Base-by-base conservation (phyloP, 2,888 invertebrate species). In the Heliconius sara region DNA sequence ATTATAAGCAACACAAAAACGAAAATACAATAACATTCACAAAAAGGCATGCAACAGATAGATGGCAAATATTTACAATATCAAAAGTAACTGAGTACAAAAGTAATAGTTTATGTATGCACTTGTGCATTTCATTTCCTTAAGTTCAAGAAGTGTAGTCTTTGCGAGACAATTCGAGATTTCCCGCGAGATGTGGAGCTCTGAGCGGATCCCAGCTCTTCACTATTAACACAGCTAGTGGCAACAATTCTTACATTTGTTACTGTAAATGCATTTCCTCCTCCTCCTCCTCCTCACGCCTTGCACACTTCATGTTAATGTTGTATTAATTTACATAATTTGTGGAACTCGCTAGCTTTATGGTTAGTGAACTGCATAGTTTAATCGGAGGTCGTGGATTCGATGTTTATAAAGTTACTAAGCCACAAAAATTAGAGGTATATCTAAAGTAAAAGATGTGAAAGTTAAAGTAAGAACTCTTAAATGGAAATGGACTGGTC, bases 111-210 rank as follows among this genome's bases (percentile, higher is more conserved):
- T 67, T 78, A 67, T 57, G 27, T 78, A 73, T 39, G 34, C 72
- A 76, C 60, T 78, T 78, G 71, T 65, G 79, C 52, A 74, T 70
- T 65, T 74, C 79, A 79, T 77, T 79, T 79, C 76, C 67, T 72
- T 68, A 67, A 76, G 68, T 77, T 77, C 76, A 74, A 79, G 73
- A 63, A 76, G 68, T 81, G 73, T 67, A 79, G 76, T 74, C 72
- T 77, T 63, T 52, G 71, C 60, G 76, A 82, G 81, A 83, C 81
- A 79, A 75, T 78, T 73, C 78, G 63, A 76, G 80, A 83, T 82
- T 81, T 83, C 79, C 83, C 83, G 25, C 34, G 81, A 72, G 80
- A 81, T 73, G 67, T 43, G 27, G 65, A 16, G 60, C 76, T 73
- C 63, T 60, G 79, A 74, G 74, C 65, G 27, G 72, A 63, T 76